A percentile compares a stretch with the other conserved stretches of the same genome.
Conservation (phyloP, 2,797 vertebrate genomes). For the Sebastolobus altivelis region DNA sequence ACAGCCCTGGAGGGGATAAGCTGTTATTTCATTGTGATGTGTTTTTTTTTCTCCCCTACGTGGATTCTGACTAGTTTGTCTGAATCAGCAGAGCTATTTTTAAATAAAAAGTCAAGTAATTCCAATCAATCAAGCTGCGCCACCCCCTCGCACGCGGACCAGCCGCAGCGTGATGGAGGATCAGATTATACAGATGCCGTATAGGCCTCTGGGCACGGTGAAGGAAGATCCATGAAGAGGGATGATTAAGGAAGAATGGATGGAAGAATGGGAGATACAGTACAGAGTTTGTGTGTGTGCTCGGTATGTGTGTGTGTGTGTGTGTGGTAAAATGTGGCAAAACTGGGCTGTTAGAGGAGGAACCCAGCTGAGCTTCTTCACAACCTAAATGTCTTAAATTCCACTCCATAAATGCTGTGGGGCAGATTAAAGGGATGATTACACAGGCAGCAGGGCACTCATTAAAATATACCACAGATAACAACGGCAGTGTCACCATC, state of each 20-base stretch:
- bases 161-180: slow-evolving; percentile 53
- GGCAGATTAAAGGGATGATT: slow-evolving; percentile 68
- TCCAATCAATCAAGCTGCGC: slow-evolving; percentile 50
- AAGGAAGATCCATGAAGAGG: slow-evolving; percentile 51
- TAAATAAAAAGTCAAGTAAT: slow-evolving; percentile 46
- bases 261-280: slow-evolving; percentile 26
- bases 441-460: slow-evolving; percentile 54
- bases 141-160: slow-evolving; percentile 9
- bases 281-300: not conserved
- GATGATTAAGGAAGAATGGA: slow-evolving; percentile 54
- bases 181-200: slow-evolving; percentile 47
- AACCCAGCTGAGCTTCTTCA: slow-evolving; percentile 46
- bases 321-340: slow-evolving; percentile 21
- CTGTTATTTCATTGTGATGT: slow-evolving; percentile 24
- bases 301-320: not conserved
- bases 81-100: slow-evolving; percentile 54
- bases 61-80: slow-evolving; percentile 29
- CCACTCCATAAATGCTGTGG: slow-evolving; percentile 51
- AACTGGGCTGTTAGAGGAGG: slow-evolving; percentile 27
- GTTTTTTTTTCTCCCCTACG: not conserved
- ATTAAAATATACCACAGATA: slow-evolving; percentile 66
- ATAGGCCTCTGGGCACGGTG: slow-evolving; percentile 32
- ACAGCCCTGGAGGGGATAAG: slow-evolving; percentile 16
- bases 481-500: slow-evolving; percentile 51
- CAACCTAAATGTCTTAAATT: slow-evolving; percentile 61